These are phyloP conservation scores for Bhutanitis thaidina DNA, from an alignment of 2,888 invertebrate genomes.

Conservation along the genomic window DNA sequence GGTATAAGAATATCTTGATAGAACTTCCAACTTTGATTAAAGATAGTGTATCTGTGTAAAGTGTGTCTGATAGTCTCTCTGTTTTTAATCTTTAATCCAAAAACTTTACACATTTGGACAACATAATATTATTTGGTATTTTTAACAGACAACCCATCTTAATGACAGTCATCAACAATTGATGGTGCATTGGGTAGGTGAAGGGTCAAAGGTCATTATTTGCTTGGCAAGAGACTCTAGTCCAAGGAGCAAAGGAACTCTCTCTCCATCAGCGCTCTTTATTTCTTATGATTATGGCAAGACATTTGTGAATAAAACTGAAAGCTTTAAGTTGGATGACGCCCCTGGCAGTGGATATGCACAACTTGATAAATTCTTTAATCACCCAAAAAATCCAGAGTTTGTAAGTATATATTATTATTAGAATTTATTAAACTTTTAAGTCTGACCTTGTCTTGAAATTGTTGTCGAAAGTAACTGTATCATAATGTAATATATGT, in stretches of 20 bases:
- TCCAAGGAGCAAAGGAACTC: constrained; percentile 67
- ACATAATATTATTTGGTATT: neutral
- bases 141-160: constrained; percentile 84
- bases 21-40: too few relatives aligned
- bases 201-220: constrained; percentile 91
- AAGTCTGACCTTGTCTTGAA: too few relatives aligned
- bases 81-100: too few relatives aligned
- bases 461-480: too few relatives aligned
- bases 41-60: too few relatives aligned
- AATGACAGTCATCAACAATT: constrained; percentile 93
- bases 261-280: constrained; percentile 89
- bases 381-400: constrained; percentile 88
- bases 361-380: constrained; percentile 90
- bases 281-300: constrained; percentile 94
- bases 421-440: constrained; percentile 4
- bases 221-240: constrained; percentile 89
- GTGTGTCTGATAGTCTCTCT: too few relatives aligned
- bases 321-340: constrained; percentile 80
- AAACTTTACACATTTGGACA: too few relatives aligned
- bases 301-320: constrained; percentile 87
- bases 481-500: too few relatives aligned
- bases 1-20: too few relatives aligned
- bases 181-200: constrained; percentile 96
- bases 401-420: constrained; percentile 82
- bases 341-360: constrained; percentile 79